Evolutionary conservation across 2,113 vertebrate genomes (phyloP).

Genomic region (Ammodytes marinus): DNA sequence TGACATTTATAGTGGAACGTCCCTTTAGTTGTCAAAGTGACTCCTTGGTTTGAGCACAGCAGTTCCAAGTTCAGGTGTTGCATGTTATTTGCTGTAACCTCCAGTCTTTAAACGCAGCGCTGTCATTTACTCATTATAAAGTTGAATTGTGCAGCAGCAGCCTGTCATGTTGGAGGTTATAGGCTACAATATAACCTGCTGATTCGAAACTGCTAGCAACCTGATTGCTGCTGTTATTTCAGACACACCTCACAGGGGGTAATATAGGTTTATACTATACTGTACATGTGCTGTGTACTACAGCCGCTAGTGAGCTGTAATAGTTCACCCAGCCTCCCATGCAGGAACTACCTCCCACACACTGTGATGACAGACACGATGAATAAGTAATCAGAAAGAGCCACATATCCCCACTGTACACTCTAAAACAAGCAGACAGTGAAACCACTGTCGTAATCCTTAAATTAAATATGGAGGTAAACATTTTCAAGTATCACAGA

Average conservation of each 20-base stretch:
- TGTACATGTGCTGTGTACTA: neutral
- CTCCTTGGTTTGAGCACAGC: neutral
- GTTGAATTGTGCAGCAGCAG: slow-evolving; percentile 49
- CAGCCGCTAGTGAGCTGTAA: slow-evolving; percentile 40
- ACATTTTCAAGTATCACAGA: neutral
- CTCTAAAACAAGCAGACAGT: slow-evolving; percentile 51
- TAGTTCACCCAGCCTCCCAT: slow-evolving; percentile 34
- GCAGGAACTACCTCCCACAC: slow-evolving; percentile 53
- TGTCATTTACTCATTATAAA: slow-evolving; percentile 21
- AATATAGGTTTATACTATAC: slow-evolving; percentile 8
- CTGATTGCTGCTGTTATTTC: slow-evolving; percentile 32
- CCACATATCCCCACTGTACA: slow-evolving; percentile 42
- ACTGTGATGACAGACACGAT: slow-evolving; percentile 57
- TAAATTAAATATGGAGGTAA: slow-evolving; percentile 10
- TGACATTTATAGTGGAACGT: slow-evolving; percentile 1
- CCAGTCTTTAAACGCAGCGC: slow-evolving; percentile 8
- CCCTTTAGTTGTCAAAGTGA: slow-evolving; percentile 19
- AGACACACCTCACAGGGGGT: slow-evolving; percentile 26
- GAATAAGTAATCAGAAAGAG: slow-evolving; percentile 70
- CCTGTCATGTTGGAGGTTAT: slow-evolving; percentile 22
- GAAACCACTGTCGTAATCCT: slow-evolving; percentile 32
- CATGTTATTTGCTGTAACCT: neutral
- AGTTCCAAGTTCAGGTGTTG: slow-evolving; percentile 35
- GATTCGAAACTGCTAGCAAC: slow-evolving; percentile 33
- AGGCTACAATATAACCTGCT: slow-evolving; percentile 39